Conservation (phyloP, 1,140 invertebrate genomes). For the Trypoxylus dichotomus region DNA sequence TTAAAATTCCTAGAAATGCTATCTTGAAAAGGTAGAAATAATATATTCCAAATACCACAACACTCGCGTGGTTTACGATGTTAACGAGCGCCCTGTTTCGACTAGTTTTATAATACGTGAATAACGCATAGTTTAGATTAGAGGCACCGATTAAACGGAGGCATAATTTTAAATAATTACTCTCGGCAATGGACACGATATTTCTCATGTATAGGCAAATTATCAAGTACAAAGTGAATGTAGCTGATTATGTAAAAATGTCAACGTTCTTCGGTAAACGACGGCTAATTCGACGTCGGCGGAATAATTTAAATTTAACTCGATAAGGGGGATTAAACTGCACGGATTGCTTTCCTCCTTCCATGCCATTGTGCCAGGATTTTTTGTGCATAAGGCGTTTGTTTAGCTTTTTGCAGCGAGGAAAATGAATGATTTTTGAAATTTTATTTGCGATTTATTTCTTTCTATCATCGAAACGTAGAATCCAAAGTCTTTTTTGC, state of each 20-base stretch:
- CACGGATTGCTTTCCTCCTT: background rate
- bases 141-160: background rate
- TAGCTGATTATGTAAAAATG: background rate
- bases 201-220: background rate
- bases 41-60: too few relatives aligned
- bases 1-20: too few relatives aligned
- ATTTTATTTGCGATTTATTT: too few relatives aligned
- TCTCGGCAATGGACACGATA: background rate
- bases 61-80: too few relatives aligned
- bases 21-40: too few relatives aligned
- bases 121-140: background rate
- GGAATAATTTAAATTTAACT: conserved; percentile 1
- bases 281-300: background rate
- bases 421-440: too few relatives aligned
- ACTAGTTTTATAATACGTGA: background rate
- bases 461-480: too few relatives aligned
- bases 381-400: too few relatives aligned
- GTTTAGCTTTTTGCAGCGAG: too few relatives aligned
- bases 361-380: background rate
- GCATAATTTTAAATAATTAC: conserved; percentile 1
- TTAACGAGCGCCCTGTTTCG: background rate
- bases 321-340: background rate
- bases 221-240: background rate
- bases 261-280: background rate
- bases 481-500: too few relatives aligned